These are phyloP conservation scores for Scaptodrosophila latifasciaeformis DNA, from an alignment of 2,888 invertebrate genomes.

Conservation along the genomic window DNA sequence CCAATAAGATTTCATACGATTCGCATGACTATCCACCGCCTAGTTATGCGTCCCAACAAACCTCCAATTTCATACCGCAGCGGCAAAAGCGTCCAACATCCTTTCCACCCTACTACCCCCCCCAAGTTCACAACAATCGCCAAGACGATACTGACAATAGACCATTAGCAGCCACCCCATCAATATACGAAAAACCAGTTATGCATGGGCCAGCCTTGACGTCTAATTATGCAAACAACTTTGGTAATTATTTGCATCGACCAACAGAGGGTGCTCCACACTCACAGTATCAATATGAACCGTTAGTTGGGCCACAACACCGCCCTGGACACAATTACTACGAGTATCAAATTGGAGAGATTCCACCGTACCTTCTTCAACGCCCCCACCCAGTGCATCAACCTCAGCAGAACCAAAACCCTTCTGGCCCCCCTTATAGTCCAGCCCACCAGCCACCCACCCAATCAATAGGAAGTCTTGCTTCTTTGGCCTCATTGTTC, in stretches of 20 bases:
- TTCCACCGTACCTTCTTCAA: slow-evolving; percentile 55
- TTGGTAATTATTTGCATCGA: slow-evolving; percentile 71
- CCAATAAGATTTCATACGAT: slow-evolving; percentile 68
- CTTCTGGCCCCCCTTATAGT: slow-evolving; percentile 40
- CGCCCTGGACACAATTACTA: too few species aligned
- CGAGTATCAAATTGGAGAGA: slow-evolving; percentile 69
- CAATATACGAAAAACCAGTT: slow-evolving; percentile 38
- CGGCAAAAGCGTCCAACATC: slow-evolving; percentile 10
- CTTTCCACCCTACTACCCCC: background rate
- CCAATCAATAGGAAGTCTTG: slow-evolving; percentile 37
- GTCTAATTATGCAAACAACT: slow-evolving; percentile 73
- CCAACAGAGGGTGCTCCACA: slow-evolving; percentile 29
- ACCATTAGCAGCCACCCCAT: slow-evolving; percentile 37
- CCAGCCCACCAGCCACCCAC: slow-evolving; percentile 37
- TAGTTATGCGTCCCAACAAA: slow-evolving; percentile 58
- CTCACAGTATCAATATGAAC: slow-evolving; percentile 32
- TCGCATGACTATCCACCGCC: slow-evolving; percentile 73
- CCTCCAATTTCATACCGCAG: slow-evolving; percentile 55
- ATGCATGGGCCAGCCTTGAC: slow-evolving; percentile 16
- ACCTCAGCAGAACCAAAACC: slow-evolving; percentile 48
- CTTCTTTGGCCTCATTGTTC: slow-evolving; percentile 64
- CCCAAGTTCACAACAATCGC: too few species aligned
- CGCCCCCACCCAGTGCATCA: slow-evolving; percentile 23
- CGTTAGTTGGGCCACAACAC: slow-evolving; percentile 26
- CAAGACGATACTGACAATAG: slow-evolving; percentile 53